Evolutionary conservation across 1,140 invertebrate genomes (phyloP), one percentile per base, ranked within the genome.

Genomic region (Doryteuthis pealeii): DNA sequence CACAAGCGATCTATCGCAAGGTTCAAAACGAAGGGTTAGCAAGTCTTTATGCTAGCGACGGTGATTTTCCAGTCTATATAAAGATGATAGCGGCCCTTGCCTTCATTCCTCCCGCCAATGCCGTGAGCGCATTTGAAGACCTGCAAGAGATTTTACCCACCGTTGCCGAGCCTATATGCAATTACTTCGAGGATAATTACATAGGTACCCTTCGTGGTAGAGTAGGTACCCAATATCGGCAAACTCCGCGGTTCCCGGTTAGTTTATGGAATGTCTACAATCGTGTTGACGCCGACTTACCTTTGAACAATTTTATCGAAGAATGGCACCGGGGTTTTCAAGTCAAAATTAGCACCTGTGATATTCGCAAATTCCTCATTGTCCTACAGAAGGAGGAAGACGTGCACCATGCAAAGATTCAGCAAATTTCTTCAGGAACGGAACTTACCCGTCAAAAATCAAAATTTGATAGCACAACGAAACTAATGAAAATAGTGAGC

Each of bases 161-260:
- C 10, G 6, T 5, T 26, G 28, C 18, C 3, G 28, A 68, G 15
- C 66, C 66, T 3, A 68, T 68, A 15, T 26, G n/a, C 28, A 30
- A 68, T 68, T 68, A 68, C 28, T 68, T 68, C 28, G 66, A 68
- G 28, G 32, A 68, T 33, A 31, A 15, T 30, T 68, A 68, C 15
- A 68, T 68, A 4, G 28, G 66, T 33, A 68, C 22, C 3, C 58
- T 62, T 6, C 58, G 28, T 3, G 22, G 58, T 62, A n/a, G 28
- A 15, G 4, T n/a, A 30, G 22, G 28, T 62, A n/a, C 22, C 3
- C 58, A 15, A 62, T 62, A 40, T 10, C 35, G 35, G 10, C 35
- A 40, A 10, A 10, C 35, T 5, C 35, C 58, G 28, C 3, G 6
- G 4, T 62, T 62, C 15, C 22, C 22, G 3, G 28, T 62, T 6